A percentile compares a stretch with the other conserved stretches of the same genome.
These are phyloP conservation scores for Salminus brasiliensis DNA, from an alignment of 2,113 vertebrate species.

Conservation along the genomic window DNA sequence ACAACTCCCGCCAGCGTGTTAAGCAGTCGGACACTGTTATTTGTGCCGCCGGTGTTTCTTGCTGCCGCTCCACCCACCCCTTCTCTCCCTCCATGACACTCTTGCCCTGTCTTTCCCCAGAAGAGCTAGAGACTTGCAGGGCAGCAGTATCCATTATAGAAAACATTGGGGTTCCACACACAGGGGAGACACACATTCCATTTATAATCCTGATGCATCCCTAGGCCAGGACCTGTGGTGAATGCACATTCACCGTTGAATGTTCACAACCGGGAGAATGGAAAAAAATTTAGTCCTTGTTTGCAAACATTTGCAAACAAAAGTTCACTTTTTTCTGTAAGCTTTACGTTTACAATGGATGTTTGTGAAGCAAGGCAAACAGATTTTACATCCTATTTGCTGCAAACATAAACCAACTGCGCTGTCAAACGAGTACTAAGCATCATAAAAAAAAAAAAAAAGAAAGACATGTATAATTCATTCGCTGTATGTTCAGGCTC, in stretches of 20 bases:
- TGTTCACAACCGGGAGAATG: neutral
- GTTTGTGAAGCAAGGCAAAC: slow-evolving; percentile 3
- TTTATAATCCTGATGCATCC: neutral
- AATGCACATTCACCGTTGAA: slow-evolving; percentile 3
- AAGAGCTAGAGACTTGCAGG: slow-evolving; percentile 10
- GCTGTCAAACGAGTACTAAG: neutral
- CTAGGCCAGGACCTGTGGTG: neutral
- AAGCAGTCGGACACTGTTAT: slow-evolving; percentile 1
- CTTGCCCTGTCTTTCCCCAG: slow-evolving; percentile 14
- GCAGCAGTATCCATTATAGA: slow-evolving; percentile 33
- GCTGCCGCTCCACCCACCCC: neutral
- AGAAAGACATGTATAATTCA: neutral
- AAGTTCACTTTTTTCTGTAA: neutral
- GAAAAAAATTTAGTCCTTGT: neutral
- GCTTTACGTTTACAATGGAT: slow-evolving; percentile 7
- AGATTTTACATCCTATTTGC: slow-evolving; percentile 1
- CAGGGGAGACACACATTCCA: slow-evolving; percentile 25
- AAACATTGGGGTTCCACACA: neutral
- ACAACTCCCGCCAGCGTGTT: neutral
- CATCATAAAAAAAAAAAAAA: neutral
- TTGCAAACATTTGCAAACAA: neutral
- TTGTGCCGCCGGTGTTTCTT: neutral
- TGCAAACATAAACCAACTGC: neutral
- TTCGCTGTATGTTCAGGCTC: neutral
- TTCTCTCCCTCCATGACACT: neutral